phyloP scores from a whole-genome alignment of 2,888 invertebrate genomes.

The Anodontia alba region DNA sequence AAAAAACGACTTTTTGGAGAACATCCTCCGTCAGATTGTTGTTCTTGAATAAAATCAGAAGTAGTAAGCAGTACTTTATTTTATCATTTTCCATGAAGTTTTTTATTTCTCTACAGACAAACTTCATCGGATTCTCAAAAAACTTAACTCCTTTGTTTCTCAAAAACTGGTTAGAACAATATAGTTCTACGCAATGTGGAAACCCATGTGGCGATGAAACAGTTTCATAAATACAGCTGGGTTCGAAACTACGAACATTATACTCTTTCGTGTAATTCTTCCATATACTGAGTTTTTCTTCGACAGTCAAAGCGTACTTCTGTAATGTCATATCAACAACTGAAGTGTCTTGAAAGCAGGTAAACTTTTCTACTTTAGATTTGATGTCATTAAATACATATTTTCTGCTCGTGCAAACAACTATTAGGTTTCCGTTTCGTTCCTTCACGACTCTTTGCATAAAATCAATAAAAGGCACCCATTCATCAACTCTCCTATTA shows the following conservation, averaged over 20 bases:
- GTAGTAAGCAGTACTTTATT: slow-evolving; percentile 17
- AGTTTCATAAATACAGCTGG: background rate
- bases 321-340: slow-evolving; percentile 22
- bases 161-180: slow-evolving; percentile 27
- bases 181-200: slow-evolving; percentile 42
- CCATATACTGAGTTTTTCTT: slow-evolving; percentile 20
- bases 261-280: slow-evolving; percentile 25
- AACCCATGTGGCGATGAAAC: slow-evolving; percentile 28
- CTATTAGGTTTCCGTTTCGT: slow-evolving; percentile 22
- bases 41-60: slow-evolving; percentile 3
- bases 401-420: slow-evolving; percentile 27
- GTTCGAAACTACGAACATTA: background rate
- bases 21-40: background rate
- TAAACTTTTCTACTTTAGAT: slow-evolving; percentile 8
- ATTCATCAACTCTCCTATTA: slow-evolving; percentile 24
- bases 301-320: background rate
- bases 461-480: slow-evolving; percentile 19
- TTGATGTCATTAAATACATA: slow-evolving; percentile 8
- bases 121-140: slow-evolving; percentile 24
- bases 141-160: slow-evolving; percentile 14
- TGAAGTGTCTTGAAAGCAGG: background rate
- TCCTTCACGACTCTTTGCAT: slow-evolving; percentile 8
- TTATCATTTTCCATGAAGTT: slow-evolving; percentile 3
- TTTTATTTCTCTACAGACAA: slow-evolving; percentile 26
- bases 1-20: background rate